Conservation (phyloP, 2,888 invertebrate genomes). For the Caenorhabditis doughertyi region DNA sequence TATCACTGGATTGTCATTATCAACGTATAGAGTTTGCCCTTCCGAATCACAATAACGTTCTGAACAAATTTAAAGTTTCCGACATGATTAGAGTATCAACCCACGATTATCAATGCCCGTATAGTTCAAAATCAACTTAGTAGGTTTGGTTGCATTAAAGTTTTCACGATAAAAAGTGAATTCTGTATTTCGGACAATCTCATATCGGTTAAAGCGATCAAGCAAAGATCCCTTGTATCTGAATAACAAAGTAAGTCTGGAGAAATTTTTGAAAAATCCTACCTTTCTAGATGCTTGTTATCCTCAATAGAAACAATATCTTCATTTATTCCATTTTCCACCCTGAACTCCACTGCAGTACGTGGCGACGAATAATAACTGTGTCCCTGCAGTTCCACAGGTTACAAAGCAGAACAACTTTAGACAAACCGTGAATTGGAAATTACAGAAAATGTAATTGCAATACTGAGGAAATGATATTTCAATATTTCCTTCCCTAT, state of each 20-base stretch:
- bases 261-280: neutral
- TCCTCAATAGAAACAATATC: conserved; percentile 16
- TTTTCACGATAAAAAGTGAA: conserved; percentile 22
- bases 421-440: neutral
- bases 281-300: conserved; percentile 16
- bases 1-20: neutral
- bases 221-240: conserved; percentile 12
- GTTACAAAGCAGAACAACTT: too few species aligned
- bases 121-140: neutral
- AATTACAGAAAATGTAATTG: conserved; percentile 29
- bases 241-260: neutral
- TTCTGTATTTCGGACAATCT: neutral
- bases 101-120: neutral
- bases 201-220: neutral
- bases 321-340: neutral
- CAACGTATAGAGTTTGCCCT: neutral
- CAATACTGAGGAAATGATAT: conserved; percentile 8
- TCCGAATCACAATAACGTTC: neutral
- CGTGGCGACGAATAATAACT: neutral
- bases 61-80: neutral
- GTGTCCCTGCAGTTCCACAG: neutral
- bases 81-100: neutral
- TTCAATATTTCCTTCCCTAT: neutral
- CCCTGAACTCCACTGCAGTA: neutral
- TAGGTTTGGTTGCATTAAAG: neutral